Conservation (phyloP, 1,140 invertebrate genomes). For the Subanguina moxae region DNA sequence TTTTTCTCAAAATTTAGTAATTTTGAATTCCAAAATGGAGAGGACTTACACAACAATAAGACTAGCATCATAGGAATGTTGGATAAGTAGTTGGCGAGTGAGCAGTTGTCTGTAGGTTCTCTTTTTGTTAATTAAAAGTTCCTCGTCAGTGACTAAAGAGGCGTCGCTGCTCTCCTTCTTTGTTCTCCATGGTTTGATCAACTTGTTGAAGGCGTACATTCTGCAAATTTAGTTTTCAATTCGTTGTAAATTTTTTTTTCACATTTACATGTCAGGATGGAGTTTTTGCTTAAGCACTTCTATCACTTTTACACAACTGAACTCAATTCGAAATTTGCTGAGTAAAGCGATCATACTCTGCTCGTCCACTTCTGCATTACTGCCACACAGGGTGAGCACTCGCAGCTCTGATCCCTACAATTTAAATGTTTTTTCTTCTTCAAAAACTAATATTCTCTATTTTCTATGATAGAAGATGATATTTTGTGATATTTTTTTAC, state of each 20-base stretch:
- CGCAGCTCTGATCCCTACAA: constrained; percentile 24
- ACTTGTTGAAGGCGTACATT: constrained; percentile 15
- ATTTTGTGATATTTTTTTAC: too few relatives aligned
- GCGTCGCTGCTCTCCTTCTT: constrained; percentile 10
- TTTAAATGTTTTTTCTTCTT: too few relatives aligned
- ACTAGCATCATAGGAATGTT: constrained; percentile 27
- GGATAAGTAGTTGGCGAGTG: constrained; percentile 24
- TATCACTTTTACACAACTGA: constrained; percentile 30
- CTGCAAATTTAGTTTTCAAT: constrained; percentile 7
- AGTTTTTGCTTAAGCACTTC: constrained; percentile 24
- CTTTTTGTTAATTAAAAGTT: constrained; percentile 15
- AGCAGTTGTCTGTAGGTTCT: constrained; percentile 30
- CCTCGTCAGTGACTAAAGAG: constrained; percentile 29
- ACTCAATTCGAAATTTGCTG: constrained; percentile 30
- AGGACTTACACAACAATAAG: constrained; percentile 39
- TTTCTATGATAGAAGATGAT: too few relatives aligned
- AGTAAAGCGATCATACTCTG: constrained; percentile 22
- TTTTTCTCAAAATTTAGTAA: too few relatives aligned
- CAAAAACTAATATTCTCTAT: too few relatives aligned
- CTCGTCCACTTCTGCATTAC: constrained; percentile 20
- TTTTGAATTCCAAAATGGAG: neutral
- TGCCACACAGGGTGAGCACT: constrained; percentile 17
- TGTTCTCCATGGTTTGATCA: constrained; percentile 25
- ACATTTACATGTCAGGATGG: constrained; percentile 20
- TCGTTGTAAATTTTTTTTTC: neutral